These are phyloP conservation scores for Notolabrus celidotus DNA, from an alignment of 2,797 vertebrate genomes.

Conservation along the genomic window DNA sequence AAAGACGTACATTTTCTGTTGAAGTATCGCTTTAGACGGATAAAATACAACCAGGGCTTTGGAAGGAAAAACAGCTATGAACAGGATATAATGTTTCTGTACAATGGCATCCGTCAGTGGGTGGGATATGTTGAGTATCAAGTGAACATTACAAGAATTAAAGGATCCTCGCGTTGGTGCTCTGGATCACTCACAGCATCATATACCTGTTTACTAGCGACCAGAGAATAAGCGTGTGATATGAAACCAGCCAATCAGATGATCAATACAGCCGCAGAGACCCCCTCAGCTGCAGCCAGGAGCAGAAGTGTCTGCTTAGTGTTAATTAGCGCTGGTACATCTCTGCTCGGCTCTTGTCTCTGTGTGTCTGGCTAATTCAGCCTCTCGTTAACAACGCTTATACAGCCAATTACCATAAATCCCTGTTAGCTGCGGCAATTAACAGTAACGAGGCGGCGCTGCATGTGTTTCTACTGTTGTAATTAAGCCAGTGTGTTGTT, in stretches of 20 bases:
- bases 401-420: slow-evolving; percentile 99
- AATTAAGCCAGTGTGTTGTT: slow-evolving; percentile 99
- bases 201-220: neutral
- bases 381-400: slow-evolving; percentile 87
- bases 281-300: slow-evolving; percentile 22
- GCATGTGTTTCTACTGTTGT: slow-evolving; percentile 97
- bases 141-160: too few relatives aligned
- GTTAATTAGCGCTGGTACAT: slow-evolving; percentile 87
- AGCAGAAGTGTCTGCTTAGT: slow-evolving; percentile 32
- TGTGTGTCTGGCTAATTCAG: slow-evolving; percentile 77
- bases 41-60: too few relatives aligned
- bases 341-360: slow-evolving; percentile 67
- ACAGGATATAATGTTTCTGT: too few relatives aligned
- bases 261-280: slow-evolving; percentile 44
- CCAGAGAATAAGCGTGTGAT: slow-evolving; percentile 25
- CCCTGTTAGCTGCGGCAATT: slow-evolving; percentile 92
- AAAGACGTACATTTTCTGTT: too few relatives aligned
- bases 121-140: too few relatives aligned
- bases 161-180: too few relatives aligned
- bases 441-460: slow-evolving; percentile 91
- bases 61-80: too few relatives aligned
- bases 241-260: slow-evolving; percentile 46
- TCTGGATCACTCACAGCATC: neutral
- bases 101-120: too few relatives aligned
- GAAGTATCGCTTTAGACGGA: too few relatives aligned